These are phyloP conservation scores for Gymnothorax reevesii DNA, from an alignment of 2,797 vertebrate genomes.

Conservation along the genomic window DNA sequence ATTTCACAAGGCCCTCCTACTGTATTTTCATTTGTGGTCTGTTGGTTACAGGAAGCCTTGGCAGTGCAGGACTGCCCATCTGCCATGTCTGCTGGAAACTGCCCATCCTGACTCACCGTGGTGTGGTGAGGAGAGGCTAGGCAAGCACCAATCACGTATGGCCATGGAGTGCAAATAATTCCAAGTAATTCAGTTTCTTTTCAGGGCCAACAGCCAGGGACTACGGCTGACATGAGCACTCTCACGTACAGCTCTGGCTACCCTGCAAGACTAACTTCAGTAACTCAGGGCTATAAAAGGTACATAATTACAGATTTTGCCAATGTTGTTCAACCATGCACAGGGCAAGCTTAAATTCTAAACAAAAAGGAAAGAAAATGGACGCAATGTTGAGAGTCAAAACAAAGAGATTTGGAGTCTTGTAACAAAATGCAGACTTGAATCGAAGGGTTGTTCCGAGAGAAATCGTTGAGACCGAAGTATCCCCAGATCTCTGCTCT, in stretches of 20 bases:
- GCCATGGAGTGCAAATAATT: background rate
- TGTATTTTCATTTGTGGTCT: slow-evolving; percentile 39
- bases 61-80: background rate
- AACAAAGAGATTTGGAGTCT: background rate
- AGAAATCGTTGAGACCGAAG: background rate
- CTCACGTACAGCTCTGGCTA: background rate
- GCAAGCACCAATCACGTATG: background rate
- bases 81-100: slow-evolving; percentile 3
- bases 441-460: background rate
- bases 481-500: background rate
- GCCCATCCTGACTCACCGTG: background rate
- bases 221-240: background rate
- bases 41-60: slow-evolving; percentile 47
- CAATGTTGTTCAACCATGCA: background rate
- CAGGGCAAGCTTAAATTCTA: background rate
- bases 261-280: background rate
- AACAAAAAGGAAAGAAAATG: background rate
- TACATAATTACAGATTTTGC: slow-evolving; percentile 40
- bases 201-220: background rate
- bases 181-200: background rate
- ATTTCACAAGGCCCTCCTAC: slow-evolving; percentile 52
- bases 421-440: background rate
- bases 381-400: background rate
- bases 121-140: background rate
- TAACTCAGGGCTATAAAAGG: slow-evolving; percentile 44